These are phyloP conservation scores for Erynnis tages DNA, from an alignment of 2,888 invertebrate species.

Conservation along the genomic window DNA sequence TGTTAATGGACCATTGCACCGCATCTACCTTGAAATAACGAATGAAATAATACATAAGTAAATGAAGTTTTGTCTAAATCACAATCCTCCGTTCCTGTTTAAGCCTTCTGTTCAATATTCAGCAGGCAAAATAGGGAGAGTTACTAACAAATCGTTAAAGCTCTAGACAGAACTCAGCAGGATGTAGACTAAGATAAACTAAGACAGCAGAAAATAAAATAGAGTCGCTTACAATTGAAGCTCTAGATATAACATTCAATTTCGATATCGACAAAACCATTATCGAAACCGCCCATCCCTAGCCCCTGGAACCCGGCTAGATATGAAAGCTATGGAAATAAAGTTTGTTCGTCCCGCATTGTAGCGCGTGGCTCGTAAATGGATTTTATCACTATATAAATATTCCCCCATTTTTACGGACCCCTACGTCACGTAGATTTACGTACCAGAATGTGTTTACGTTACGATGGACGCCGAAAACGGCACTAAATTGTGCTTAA, in stretches of 20 bases:
- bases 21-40: no score
- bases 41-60: no score
- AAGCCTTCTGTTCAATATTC: no score
- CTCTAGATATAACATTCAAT: slow-evolving; percentile 1
- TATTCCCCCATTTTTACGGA: slow-evolving; percentile 59
- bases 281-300: slow-evolving; percentile 29
- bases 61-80: no score
- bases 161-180: no score
- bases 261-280: slow-evolving; percentile 8
- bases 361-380: slow-evolving; percentile 68
- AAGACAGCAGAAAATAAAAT: not conserved
- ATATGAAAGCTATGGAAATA: slow-evolving; percentile 78
- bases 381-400: slow-evolving; percentile 79
- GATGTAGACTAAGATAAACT: no score
- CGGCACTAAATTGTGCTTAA: slow-evolving; percentile 6
- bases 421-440: slow-evolving; percentile 44
- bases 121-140: no score
- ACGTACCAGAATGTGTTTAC: slow-evolving; percentile 30
- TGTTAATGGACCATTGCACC: no score
- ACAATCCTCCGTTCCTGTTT: no score
- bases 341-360: slow-evolving; percentile 74
- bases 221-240: not conserved
- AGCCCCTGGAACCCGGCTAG: slow-evolving; percentile 49
- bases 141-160: no score
- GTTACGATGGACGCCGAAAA: slow-evolving; percentile 22